phyloP scores from a whole-genome alignment of 37 sponge, comb jelly and placozoan species.

The Ianthella basta region DNA sequence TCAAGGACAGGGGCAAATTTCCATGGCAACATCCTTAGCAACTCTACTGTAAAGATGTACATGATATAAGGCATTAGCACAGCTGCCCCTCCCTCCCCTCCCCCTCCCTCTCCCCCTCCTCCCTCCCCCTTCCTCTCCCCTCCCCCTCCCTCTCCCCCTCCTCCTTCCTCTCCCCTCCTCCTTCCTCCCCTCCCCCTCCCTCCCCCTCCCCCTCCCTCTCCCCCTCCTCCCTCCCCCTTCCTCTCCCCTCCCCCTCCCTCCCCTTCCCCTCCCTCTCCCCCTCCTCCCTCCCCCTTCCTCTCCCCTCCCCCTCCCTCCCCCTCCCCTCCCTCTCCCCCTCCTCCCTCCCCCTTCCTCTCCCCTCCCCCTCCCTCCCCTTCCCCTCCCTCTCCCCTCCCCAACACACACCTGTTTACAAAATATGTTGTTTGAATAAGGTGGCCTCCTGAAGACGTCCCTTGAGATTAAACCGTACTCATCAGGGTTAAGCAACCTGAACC shows the following conservation, averaged over 20 bases:
- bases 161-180: neutral
- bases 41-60: too few relatives aligned
- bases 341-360: constrained; percentile 19
- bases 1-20: too few relatives aligned
- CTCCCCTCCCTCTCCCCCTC: constrained; percentile 3
- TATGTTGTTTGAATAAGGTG: constrained; percentile 28
- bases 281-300: neutral
- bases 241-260: neutral
- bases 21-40: too few relatives aligned
- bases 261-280: neutral
- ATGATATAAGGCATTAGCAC: too few relatives aligned
- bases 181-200: neutral
- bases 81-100: too few relatives aligned
- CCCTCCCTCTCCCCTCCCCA: neutral
- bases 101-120: constrained; percentile 39
- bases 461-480: constrained; percentile 19
- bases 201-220: constrained; percentile 20
- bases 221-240: neutral
- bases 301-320: neutral
- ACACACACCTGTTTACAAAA: constrained; percentile 44
- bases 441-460: constrained; percentile 26
- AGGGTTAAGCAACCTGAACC: constrained; percentile 35
- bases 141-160: neutral
- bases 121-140: neutral
- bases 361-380: neutral